A percentile compares a stretch with the other conserved stretches of the same genome.
phyloP scores from a whole-genome alignment of 2,113 vertebrate species.

The Corvus hawaiiensis region DNA sequence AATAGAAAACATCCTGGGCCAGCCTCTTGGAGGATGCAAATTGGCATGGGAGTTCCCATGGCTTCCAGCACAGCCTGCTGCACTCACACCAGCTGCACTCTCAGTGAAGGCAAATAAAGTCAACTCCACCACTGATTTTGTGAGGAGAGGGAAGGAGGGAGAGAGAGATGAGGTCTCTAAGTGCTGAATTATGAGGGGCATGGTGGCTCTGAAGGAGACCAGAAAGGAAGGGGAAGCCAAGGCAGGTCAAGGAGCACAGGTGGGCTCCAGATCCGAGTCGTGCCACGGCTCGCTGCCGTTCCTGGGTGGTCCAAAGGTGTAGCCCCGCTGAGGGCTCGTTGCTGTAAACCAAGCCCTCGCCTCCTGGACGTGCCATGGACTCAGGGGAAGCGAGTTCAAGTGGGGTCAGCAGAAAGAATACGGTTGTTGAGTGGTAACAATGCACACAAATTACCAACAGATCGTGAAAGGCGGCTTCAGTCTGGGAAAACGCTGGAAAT shows the following conservation, averaged over 20 bases:
- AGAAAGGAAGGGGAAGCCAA: background rate
- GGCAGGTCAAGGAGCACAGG: slow-evolving; percentile 33
- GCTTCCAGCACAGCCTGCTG: background rate
- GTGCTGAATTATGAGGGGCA: background rate
- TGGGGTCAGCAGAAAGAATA: slow-evolving; percentile 31
- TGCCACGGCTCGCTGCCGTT: background rate
- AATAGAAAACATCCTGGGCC: slow-evolving; percentile 51
- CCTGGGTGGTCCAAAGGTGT: slow-evolving; percentile 55
- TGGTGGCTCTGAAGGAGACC: background rate
- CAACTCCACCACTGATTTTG: background rate
- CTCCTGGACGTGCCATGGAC: background rate
- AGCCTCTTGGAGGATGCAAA: slow-evolving; percentile 5
- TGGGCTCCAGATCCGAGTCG: slow-evolving; percentile 2
- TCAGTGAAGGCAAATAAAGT: background rate
- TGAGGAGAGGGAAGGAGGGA: background rate
- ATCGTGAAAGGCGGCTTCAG: background rate
- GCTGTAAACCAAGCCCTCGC: background rate
- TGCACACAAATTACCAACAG: background rate
- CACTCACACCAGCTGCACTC: background rate
- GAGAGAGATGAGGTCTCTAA: background rate
- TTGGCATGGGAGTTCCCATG: slow-evolving; percentile 7
- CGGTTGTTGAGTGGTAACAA: slow-evolving; percentile 20
- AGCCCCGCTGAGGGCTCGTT: background rate
- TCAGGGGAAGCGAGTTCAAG: background rate
- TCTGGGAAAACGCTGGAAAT: background rate